Percentiles rank a stretch among this genome's conserved stretches.
These are phyloP conservation scores for Damaliscus lunatus DNA, from an alignment of 2,113 vertebrate species.

Conservation along the genomic window DNA sequence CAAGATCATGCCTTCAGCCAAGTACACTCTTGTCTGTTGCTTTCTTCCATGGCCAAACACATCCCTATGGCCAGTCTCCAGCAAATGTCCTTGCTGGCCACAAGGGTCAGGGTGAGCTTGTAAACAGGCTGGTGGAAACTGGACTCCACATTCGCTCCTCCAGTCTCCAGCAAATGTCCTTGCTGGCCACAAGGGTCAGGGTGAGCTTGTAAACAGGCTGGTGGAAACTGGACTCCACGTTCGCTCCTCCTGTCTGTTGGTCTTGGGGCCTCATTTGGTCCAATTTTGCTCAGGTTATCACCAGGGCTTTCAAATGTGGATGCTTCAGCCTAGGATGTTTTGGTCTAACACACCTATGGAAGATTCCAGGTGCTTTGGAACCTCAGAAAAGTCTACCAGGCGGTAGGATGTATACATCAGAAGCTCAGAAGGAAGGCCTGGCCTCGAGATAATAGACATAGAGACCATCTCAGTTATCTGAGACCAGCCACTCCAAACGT, in stretches of 20 bases:
- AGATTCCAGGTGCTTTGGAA: neutral
- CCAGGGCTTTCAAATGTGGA: neutral
- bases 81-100: neutral
- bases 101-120: neutral
- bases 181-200: neutral
- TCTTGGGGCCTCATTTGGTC: neutral
- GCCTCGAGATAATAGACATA: neutral
- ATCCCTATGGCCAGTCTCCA: neutral
- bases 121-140: neutral
- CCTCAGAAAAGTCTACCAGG: neutral
- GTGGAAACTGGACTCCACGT: neutral
- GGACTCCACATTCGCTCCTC: neutral
- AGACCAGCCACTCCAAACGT: no score
- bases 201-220: neutral
- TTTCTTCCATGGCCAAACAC: neutral
- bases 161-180: neutral
- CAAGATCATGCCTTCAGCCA: neutral
- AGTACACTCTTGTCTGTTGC: neutral
- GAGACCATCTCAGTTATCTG: neutral
- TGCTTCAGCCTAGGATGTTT: accelerated
- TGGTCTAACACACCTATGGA: neutral
- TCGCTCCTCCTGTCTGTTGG: neutral
- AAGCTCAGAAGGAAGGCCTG: neutral
- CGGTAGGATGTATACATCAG: accelerated
- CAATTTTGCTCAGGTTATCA: neutral